Evolutionary conservation across 2,888 invertebrate genomes (phyloP).

Genomic region (Campoletis raptor): DNA sequence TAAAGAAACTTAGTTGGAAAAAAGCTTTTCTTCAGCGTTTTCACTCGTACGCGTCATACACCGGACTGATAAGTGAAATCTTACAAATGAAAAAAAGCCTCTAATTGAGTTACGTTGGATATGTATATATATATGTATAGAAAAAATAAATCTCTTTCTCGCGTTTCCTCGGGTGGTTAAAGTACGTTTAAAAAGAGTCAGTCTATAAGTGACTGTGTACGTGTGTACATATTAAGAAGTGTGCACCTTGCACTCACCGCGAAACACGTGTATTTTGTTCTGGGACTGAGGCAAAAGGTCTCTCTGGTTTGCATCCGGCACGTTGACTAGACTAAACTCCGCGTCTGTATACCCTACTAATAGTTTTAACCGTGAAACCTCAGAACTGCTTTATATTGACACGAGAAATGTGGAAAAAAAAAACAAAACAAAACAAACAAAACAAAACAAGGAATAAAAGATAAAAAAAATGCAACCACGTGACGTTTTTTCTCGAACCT

Average conservation of each 20-base stretch:
- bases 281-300: conserved; percentile 51
- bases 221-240: background rate
- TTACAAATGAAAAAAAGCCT: conserved; percentile 67
- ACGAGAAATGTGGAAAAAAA: conserved; percentile 33
- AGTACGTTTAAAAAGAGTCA: conserved; percentile 43
- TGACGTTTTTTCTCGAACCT: conserved; percentile 53
- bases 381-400: conserved; percentile 59
- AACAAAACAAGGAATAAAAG: background rate
- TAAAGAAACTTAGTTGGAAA: background rate
- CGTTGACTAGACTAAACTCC: conserved; percentile 39
- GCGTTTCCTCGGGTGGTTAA: background rate
- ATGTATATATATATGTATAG: background rate
- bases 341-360: conserved; percentile 64
- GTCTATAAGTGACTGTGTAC: conserved; percentile 21
- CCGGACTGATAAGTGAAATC: conserved; percentile 52
- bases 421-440: background rate
- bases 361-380: conserved; percentile 77
- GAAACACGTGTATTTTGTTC: conserved; percentile 58
- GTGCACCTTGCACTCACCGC: conserved; percentile 48
- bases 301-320: conserved; percentile 61
- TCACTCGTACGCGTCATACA: conserved; percentile 24
- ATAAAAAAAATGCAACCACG: conserved; percentile 24
- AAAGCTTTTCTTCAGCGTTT: background rate
- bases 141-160: background rate
- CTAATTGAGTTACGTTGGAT: conserved; percentile 65